Evolutionary conservation across 2,888 invertebrate species (phyloP).

Genomic region (Gisinianus flammeolus): DNA sequence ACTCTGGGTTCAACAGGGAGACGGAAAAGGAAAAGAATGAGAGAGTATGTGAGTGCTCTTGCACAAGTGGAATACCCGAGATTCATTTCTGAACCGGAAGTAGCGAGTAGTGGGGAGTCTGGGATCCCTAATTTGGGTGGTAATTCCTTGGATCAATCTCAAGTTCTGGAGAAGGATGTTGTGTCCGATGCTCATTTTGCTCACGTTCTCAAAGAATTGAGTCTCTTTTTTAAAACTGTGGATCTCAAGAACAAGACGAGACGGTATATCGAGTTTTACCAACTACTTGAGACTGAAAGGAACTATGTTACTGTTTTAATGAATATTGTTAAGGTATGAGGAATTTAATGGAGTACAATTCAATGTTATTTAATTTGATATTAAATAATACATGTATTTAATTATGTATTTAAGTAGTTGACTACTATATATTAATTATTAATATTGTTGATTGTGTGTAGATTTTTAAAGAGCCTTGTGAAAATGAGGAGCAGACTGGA

Average conservation of each 20-base stretch:
- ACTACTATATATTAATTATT: conserved; percentile 13
- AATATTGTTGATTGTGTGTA: conserved; percentile 62
- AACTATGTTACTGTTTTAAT: conserved; percentile 96
- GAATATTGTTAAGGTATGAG: conserved; percentile 84
- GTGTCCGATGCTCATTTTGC: conserved; percentile 54
- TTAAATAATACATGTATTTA: too few relatives aligned
- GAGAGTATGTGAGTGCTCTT: conserved; percentile 48
- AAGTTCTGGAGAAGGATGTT: conserved; percentile 44
- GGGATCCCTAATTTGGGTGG: conserved; percentile 52
- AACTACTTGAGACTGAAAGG: conserved; percentile 93
- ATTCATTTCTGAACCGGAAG: conserved; percentile 65
- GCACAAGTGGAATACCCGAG: conserved; percentile 57
- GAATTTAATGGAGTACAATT: too few relatives aligned
- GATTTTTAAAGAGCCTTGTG: conserved; percentile 93
- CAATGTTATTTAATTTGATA: too few relatives aligned
- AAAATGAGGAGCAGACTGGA: conserved; percentile 81
- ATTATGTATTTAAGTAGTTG: too few relatives aligned
- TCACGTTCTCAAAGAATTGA: conserved; percentile 50
- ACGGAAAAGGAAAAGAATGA: conserved; percentile 53
- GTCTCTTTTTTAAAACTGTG: conserved; percentile 43
- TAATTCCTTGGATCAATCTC: conserved; percentile 49
- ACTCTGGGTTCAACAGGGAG: conserved; percentile 38
- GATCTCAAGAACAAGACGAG: conserved; percentile 74
- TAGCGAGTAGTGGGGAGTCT: conserved; percentile 61
- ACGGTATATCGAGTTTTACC: conserved; percentile 83